phyloP scores from a whole-genome alignment of 2,113 vertebrate genomes.

The Grallaria varia region DNA sequence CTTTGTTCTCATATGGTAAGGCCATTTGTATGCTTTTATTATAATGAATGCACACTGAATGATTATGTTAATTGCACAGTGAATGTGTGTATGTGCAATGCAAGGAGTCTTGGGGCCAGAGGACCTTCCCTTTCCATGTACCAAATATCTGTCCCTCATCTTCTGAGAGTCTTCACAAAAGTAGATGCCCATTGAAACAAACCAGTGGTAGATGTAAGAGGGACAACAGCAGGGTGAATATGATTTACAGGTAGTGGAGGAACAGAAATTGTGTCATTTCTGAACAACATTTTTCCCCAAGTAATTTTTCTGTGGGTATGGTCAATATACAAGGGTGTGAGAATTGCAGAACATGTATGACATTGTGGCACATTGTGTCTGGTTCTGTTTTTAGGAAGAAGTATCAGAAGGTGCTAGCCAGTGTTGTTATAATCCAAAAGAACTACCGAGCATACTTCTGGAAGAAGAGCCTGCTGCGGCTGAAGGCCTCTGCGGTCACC shows the following conservation, averaged over 20 bases:
- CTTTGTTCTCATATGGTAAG: not conserved
- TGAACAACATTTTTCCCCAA: not conserved
- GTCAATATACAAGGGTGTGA: not conserved
- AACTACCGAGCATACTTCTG: conserved; percentile 88
- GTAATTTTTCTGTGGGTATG: not conserved
- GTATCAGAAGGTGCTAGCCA: conserved; percentile 80
- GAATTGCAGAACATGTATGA: accelerated
- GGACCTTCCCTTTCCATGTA: not conserved
- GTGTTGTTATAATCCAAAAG: conserved; percentile 86
- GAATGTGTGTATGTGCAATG: not conserved
- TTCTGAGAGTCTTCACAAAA: not conserved
- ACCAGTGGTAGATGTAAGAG: not conserved
- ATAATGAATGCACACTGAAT: not conserved
- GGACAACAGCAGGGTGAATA: not conserved
- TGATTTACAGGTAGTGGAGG: not conserved
- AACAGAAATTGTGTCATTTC: not conserved
- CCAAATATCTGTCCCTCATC: not conserved
- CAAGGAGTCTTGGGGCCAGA: not conserved
- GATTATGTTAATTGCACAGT: not conserved
- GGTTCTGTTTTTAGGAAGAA: conserved; percentile 78
- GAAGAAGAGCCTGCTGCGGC: conserved; percentile 76
- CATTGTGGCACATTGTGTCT: not conserved
- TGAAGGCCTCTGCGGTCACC: conserved; percentile 77
- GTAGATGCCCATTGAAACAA: not conserved
- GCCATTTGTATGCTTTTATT: not conserved